Evolutionary conservation across 2,797 vertebrate species (phyloP), one percentile per base, ranked within the genome.

Genomic region (Apogon hyalosoma): DNA sequence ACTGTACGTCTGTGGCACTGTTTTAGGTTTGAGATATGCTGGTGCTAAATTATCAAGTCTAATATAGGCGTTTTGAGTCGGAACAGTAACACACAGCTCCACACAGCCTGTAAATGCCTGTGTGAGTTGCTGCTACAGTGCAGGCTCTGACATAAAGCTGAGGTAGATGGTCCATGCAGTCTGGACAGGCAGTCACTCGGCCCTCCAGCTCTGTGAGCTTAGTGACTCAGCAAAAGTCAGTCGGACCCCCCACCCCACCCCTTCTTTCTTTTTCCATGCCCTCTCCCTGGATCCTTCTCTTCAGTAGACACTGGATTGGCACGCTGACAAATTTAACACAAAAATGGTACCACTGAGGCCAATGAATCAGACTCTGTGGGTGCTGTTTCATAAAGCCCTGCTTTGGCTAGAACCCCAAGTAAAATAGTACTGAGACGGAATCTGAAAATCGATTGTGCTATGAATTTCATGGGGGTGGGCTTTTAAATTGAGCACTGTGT

Each of bases 221-320:
- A 77, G 78, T 88, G 87, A 90, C 82, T 88, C 83, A 86, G 80
- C 85, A 79, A 60, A 85, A 79, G 63, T 75, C 66, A 50, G 4
- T 14, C 21, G 12, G 24, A 45, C 24, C 10, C 6, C 28, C 21
- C 2, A 4, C n/a, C 56, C 12, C 16, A 50, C 52, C 51, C 12
- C 9, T 12, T 36, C 16, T 39, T 49, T 61, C 46, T 36, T 39
- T 36, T 41, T 36, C 51, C 1, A 45, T 67, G 46, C 59, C 74
- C 78, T 56, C 72, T 46, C 63, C 31, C 59, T 63, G 54, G 46
- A 73, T 59, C 62, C 63, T 13, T 42, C 41, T 56, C 45, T 42
- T 45, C 41, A 28, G 38, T 72, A 79, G 66, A 83, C 80, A 42
- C 60, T 39, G 40, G 19, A 40, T 63, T 75, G 74, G 60, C 82